phyloP scores from a whole-genome alignment of 2,113 vertebrate species.

The Apteryx owenii region DNA sequence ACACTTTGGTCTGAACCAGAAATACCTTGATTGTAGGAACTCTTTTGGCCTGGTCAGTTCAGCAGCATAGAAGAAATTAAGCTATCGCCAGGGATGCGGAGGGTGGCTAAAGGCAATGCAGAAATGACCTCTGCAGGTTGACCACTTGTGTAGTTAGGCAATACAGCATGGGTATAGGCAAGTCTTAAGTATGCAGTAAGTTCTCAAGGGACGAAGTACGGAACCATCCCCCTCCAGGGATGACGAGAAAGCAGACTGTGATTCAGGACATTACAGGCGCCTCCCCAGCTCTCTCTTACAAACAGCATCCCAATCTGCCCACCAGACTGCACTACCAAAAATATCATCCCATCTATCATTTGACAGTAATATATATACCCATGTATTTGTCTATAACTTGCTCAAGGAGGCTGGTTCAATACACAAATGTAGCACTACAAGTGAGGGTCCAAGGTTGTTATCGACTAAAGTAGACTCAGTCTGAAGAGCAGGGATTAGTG shows the following conservation, averaged over 20 bases:
- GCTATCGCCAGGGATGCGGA: neutral
- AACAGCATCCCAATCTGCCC: neutral
- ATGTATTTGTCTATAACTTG: neutral
- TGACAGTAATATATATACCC: neutral
- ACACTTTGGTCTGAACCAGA: neutral
- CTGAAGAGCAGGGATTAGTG: neutral
- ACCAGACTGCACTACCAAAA: neutral
- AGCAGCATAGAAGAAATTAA: neutral
- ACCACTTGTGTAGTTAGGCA: neutral
- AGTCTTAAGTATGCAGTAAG: neutral
- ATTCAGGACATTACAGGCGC: neutral
- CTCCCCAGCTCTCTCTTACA: neutral
- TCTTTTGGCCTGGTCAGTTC: neutral
- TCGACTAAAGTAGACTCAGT: neutral
- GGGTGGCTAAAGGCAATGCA: neutral
- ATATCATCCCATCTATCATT: neutral
- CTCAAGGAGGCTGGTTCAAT: neutral
- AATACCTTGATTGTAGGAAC: neutral
- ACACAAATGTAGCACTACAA: neutral
- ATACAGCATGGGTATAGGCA: accelerated
- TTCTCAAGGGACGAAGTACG: neutral
- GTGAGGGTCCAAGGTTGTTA: neutral
- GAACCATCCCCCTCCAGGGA: neutral
- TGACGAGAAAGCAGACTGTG: neutral
- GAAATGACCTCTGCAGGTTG: neutral